Evolutionary conservation across 92 coral and sea anemone species (phyloP), one percentile per base, ranked within the genome.

Genomic region (Meandrina meandrites): DNA sequence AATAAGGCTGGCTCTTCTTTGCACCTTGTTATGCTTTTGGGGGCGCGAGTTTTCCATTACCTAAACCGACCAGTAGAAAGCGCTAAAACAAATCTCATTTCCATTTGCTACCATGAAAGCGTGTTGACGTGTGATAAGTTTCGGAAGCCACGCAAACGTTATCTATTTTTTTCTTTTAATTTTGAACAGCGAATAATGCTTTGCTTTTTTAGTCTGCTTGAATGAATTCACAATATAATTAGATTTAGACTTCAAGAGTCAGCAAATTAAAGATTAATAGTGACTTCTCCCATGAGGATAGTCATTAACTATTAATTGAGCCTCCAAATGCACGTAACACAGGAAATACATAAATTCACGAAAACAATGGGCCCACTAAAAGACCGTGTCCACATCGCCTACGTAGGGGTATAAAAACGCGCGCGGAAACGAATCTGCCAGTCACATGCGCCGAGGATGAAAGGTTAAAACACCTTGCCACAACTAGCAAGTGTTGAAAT

Each of bases 311-410:
- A 92, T 91, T 94, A 94, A 94, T 94, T 94, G 96, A 86, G 94
- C 94, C 86, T 62, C 90, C 94, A 86, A 88, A 94, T 91, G 96
- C 93, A 94, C 98, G 98, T 90, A 92, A 91, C 86, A 93, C 98
- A 94, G 98, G 98, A 94, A 94, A 92, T 91, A 94, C 95, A 93
- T 94, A 91, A 94, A 94, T 94, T 94, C 94, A 88, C 66, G 82
- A 90, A 87, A 91, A 94, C 98, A 94, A 94, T 94, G 90, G 96
- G 81, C 79, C 62, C 92, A 82, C 97, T 88, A 90, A 90, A 94
- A 94, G 91, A 92, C 90, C 84, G 90, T 87, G 90, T 87, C 86
- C 79, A 83, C 88, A 64, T 92, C 89, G 91, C 3, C 86, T 83
- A 86, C 91, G 93, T 79, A 88, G 84, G 90, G 95, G 87, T 94